phyloP scores from a whole-genome alignment of 2,888 invertebrate genomes.

The Entomobrya proxima region DNA sequence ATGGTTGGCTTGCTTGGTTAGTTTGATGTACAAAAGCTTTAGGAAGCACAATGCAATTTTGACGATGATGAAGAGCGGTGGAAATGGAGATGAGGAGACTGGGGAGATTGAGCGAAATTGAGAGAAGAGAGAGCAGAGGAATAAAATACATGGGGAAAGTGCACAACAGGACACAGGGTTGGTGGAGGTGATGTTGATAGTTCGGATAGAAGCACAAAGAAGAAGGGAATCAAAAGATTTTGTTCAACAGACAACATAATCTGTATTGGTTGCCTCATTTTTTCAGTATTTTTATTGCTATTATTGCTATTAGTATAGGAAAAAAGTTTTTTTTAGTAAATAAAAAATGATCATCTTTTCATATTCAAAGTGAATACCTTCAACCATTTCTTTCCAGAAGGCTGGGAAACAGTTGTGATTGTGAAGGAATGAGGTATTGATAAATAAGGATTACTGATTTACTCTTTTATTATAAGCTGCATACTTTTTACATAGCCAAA shows the following conservation, averaged over 20 bases:
- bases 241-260: neutral
- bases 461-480: too few relatives aligned
- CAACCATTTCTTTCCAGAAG: too few relatives aligned
- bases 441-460: too few relatives aligned
- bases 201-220: neutral
- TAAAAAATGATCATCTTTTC: too few relatives aligned
- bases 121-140: neutral
- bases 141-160: slow-evolving; percentile 22
- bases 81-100: slow-evolving; percentile 37
- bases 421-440: too few relatives aligned
- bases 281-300: too few relatives aligned
- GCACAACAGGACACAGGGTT: too few relatives aligned
- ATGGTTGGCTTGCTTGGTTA: slow-evolving; percentile 62
- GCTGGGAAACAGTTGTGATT: too few relatives aligned
- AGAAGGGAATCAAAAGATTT: neutral
- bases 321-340: too few relatives aligned
- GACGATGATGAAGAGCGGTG: slow-evolving; percentile 53
- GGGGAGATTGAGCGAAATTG: slow-evolving; percentile 4
- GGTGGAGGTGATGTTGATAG: neutral
- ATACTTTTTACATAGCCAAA: too few relatives aligned
- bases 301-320: too few relatives aligned
- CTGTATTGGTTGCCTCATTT: neutral
- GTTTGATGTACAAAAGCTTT: slow-evolving; percentile 52
- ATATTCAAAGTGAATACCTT: too few relatives aligned
- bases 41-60: slow-evolving; percentile 59